Percentiles rank a stretch among this genome's conserved stretches.
Conservation (phyloP, 2,888 invertebrate genomes). For the Euplagia quadripunctaria region DNA sequence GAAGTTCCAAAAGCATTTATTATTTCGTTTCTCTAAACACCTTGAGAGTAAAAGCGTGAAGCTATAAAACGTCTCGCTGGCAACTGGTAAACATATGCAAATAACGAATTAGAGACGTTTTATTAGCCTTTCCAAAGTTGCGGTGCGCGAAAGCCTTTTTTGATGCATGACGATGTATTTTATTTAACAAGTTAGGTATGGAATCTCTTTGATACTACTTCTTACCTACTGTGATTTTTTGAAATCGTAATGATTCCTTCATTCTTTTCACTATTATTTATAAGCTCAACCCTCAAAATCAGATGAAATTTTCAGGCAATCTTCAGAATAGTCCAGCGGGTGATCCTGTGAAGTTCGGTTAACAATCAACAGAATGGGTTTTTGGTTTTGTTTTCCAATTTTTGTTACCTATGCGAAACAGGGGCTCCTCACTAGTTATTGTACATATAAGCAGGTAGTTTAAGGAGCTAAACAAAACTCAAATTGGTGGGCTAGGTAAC, state of each 20-base stretch:
- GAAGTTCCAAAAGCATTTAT: conserved; percentile 2
- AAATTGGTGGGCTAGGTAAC: too few relatives aligned
- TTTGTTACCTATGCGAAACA: too few relatives aligned
- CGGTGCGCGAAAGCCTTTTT: conserved; percentile 2
- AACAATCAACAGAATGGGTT: too few relatives aligned
- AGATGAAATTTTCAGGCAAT: too few relatives aligned
- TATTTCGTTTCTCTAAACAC: conserved; percentile 9
- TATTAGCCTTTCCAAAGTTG: conserved; percentile 12
- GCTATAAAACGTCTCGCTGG: conserved; percentile 6
- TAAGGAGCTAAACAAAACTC: too few relatives aligned
- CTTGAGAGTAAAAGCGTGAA: conserved; percentile 16
- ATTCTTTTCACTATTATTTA: neutral
- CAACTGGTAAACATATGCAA: conserved; percentile 16
- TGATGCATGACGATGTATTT: neutral
- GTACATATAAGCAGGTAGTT: too few relatives aligned
- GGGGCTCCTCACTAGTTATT: too few relatives aligned
- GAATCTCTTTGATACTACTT: neutral
- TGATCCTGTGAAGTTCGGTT: too few relatives aligned
- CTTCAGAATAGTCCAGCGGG: too few relatives aligned
- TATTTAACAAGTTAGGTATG: neutral
- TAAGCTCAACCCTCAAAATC: neutral
- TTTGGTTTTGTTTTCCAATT: too few relatives aligned
- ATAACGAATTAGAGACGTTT: neutral
- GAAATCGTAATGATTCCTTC: neutral
- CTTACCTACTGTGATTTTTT: neutral